A percentile compares a stretch with the other conserved stretches of the same genome.
Conservation (phyloP, 1,140 invertebrate species). For the Megalopta genalis region DNA sequence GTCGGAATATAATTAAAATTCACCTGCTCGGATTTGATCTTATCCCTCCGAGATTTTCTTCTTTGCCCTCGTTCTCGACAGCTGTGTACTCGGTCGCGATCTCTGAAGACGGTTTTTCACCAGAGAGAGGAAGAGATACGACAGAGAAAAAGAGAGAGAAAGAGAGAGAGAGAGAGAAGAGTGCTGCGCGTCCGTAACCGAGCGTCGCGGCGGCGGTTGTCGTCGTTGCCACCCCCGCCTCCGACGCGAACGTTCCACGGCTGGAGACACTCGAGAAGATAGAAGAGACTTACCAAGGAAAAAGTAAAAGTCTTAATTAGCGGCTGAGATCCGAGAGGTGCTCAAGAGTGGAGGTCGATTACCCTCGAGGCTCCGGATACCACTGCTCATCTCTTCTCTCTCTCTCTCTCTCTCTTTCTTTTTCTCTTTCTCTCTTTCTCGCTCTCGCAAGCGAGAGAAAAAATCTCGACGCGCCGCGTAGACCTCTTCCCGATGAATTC, state of each 20-base stretch:
- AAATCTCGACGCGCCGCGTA: neutral
- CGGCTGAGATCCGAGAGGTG: constrained; percentile 61
- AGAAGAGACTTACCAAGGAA: constrained; percentile 55
- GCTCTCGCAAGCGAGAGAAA: neutral
- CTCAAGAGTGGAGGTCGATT: constrained; percentile 61
- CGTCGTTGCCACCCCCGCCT: constrained; percentile 1
- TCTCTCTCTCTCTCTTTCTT: constrained; percentile 7
- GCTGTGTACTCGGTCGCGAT: constrained; percentile 38
- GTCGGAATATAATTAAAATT: constrained; percentile 64
- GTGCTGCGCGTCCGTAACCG: constrained; percentile 18
- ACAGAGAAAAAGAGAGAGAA: too few relatives aligned
- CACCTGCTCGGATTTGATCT: constrained; percentile 53
- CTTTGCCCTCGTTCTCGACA: constrained; percentile 38
- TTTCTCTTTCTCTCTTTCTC: constrained; percentile 8
- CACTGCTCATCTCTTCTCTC: constrained; percentile 37
- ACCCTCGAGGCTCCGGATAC: constrained; percentile 48
- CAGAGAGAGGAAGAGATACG: too few relatives aligned
- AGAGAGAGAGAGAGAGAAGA: too few relatives aligned
- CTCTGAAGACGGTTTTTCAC: constrained; percentile 38
- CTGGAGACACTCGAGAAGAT: constrained; percentile 49
- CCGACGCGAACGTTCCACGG: neutral
- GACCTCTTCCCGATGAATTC: constrained; percentile 19
- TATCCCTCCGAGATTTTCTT: constrained; percentile 14
- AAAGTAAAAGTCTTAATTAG: constrained; percentile 69
- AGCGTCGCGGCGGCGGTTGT: constrained; percentile 16